These are phyloP conservation scores for Mesocentrotus franciscanus DNA, from an alignment of 53 echinoderm and acorn worm genomes.

Conservation along the genomic window DNA sequence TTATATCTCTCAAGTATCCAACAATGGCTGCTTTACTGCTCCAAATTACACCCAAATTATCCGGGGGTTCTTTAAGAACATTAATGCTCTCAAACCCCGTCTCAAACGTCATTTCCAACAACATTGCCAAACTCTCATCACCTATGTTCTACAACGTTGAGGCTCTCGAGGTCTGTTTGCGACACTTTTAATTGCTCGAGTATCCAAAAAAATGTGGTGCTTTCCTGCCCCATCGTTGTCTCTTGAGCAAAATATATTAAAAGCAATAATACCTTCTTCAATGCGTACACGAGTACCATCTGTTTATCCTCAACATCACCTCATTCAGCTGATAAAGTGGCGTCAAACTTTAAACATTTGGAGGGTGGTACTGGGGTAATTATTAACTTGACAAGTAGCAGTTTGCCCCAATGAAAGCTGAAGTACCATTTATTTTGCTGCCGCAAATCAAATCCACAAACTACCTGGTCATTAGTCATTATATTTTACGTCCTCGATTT, in stretches of 20 bases:
- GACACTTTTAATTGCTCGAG: neutral
- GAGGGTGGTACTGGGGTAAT: neutral
- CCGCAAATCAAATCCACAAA: neutral
- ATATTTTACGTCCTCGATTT: neutral
- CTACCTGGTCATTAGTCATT: neutral
- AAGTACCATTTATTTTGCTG: slow-evolving; percentile 10
- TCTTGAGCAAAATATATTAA: neutral
- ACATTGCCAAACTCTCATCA: neutral
- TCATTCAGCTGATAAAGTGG: neutral
- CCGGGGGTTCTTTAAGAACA: neutral
- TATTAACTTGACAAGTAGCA: slow-evolving; percentile 24
- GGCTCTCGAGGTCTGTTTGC: neutral
- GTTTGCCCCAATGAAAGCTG: neutral
- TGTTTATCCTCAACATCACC: neutral
- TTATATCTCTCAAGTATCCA: too few species aligned
- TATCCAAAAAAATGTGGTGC: neutral
- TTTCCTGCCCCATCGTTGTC: neutral
- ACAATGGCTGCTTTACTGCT: too few species aligned
- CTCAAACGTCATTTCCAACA: neutral
- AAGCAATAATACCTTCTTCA: neutral
- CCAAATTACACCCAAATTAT: neutral
- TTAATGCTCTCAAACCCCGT: neutral
- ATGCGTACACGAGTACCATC: neutral
- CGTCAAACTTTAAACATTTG: neutral
- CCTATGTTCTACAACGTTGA: neutral